Percentiles rank a stretch among this genome's conserved stretches.
Evolutionary conservation across 2,888 invertebrate genomes (phyloP).

Genomic region (Petrolisthes cinctipes): DNA sequence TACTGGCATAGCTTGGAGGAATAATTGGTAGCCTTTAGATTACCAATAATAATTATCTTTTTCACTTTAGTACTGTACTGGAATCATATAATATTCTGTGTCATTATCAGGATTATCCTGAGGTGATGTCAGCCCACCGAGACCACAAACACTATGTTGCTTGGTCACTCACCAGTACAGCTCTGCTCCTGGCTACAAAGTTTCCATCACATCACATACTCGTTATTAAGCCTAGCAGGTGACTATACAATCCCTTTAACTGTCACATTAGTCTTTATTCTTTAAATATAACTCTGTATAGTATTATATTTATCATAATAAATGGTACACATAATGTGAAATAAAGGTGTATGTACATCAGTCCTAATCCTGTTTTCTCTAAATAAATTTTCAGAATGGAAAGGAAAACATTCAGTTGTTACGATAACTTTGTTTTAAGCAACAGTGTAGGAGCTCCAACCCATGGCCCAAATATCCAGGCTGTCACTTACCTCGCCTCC

Average conservation of each 20-base stretch:
- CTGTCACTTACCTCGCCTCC: slow-evolving; percentile 80
- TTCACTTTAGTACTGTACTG: too few relatives aligned
- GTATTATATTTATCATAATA: too few relatives aligned
- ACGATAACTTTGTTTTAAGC: slow-evolving; percentile 87
- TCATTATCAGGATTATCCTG: slow-evolving; percentile 80
- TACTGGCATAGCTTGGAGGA: too few relatives aligned
- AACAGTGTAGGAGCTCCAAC: slow-evolving; percentile 83
- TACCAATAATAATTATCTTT: too few relatives aligned
- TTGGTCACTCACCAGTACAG: slow-evolving; percentile 87
- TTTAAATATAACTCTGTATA: too few relatives aligned
- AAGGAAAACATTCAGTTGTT: slow-evolving; percentile 87
- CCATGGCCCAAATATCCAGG: slow-evolving; percentile 80
- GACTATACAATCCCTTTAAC: slow-evolving; percentile 62
- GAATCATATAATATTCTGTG: too few relatives aligned
- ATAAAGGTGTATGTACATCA: too few relatives aligned
- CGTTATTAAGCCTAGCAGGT: slow-evolving; percentile 82
- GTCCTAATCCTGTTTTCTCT: too few relatives aligned
- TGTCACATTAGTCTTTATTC: too few relatives aligned
- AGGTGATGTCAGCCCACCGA: slow-evolving; percentile 83
- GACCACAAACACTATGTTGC: slow-evolving; percentile 81
- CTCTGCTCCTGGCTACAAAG: slow-evolving; percentile 77
- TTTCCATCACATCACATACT: slow-evolving; percentile 82
- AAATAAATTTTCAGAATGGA: slow-evolving; percentile 76
- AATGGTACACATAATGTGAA: too few relatives aligned
- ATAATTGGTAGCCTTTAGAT: too few relatives aligned